These are phyloP conservation scores for Palythoa caribaeorum DNA, from an alignment of 92 coral and sea anemone species.

Conservation along the genomic window DNA sequence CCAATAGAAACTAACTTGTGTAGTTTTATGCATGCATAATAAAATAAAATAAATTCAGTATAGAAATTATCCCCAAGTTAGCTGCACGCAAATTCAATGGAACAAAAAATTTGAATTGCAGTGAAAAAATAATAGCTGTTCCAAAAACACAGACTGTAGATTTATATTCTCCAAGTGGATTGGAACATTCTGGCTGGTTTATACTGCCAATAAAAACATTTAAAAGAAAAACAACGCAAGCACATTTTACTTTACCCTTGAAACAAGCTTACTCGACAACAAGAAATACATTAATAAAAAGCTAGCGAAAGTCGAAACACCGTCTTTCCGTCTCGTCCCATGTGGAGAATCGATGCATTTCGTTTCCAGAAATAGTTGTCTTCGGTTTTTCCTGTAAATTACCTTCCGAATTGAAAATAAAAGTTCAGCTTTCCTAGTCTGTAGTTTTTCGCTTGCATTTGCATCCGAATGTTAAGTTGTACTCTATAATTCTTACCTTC, in stretches of 20 bases:
- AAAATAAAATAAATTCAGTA: no score
- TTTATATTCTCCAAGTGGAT: not conserved
- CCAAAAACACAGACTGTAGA: no score
- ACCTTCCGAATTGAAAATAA: not conserved
- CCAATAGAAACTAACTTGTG: no score
- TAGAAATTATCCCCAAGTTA: not conserved
- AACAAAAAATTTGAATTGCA: not conserved
- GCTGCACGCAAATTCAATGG: not conserved
- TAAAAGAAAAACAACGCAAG: not conserved
- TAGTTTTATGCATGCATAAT: no score
- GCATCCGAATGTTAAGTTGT: not conserved
- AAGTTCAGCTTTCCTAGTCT: not conserved
- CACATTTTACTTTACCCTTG: not conserved
- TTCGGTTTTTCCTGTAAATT: not conserved
- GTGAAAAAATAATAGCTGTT: not conserved
- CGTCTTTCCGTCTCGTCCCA: not conserved
- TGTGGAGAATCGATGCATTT: not conserved
- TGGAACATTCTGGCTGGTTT: not conserved
- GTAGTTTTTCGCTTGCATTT: not conserved
- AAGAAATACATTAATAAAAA: not conserved
- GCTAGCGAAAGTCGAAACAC: not conserved
- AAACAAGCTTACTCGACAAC: not conserved
- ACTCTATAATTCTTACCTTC: constrained; percentile 14
- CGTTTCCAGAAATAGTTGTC: not conserved
- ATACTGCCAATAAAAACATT: not conserved